phyloP scores from a whole-genome alignment of 2,113 vertebrate species.

The Tretioscincus oriximinensis region DNA sequence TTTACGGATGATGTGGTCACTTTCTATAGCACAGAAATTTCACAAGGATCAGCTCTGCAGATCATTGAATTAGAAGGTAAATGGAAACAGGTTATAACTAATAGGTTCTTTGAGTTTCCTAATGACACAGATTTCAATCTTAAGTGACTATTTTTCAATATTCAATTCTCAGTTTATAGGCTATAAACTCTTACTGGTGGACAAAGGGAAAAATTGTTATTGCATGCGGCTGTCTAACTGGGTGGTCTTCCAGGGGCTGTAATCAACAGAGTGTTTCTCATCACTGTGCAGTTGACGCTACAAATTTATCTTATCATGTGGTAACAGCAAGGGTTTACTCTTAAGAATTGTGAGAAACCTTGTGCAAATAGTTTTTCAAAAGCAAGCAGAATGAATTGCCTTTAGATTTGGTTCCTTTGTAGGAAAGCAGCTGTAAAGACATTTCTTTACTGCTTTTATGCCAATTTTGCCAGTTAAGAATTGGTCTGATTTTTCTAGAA shows the following conservation, averaged over 20 bases:
- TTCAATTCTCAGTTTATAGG: slow-evolving; percentile 36
- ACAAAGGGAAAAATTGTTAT: slow-evolving; percentile 20
- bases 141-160: slow-evolving; percentile 36
- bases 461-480: slow-evolving; percentile 36
- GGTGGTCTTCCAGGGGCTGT: slow-evolving; percentile 48
- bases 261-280: not conserved
- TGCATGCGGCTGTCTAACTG: not conserved
- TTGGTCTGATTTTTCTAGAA: not conserved
- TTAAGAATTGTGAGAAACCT: slow-evolving; percentile 28
- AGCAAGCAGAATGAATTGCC: slow-evolving; percentile 28
- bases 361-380: slow-evolving; percentile 27
- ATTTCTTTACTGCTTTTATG: not conserved
- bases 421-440: slow-evolving; percentile 25
- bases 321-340: not conserved
- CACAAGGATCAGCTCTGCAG: slow-evolving; percentile 16
- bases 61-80: not conserved
- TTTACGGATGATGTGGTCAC: not conserved
- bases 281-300: not conserved
- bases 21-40: slow-evolving; percentile 13
- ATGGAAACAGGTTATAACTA: not conserved
- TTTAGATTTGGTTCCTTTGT: slow-evolving; percentile 18
- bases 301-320: slow-evolving; percentile 40
- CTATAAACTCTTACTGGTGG: slow-evolving; percentile 26
- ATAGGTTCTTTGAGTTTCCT: not conserved
- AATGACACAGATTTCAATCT: not conserved